Percentiles rank a stretch among this genome's conserved stretches.
phyloP scores from a whole-genome alignment of 2,888 invertebrate species.

The Andrena bicolor region DNA sequence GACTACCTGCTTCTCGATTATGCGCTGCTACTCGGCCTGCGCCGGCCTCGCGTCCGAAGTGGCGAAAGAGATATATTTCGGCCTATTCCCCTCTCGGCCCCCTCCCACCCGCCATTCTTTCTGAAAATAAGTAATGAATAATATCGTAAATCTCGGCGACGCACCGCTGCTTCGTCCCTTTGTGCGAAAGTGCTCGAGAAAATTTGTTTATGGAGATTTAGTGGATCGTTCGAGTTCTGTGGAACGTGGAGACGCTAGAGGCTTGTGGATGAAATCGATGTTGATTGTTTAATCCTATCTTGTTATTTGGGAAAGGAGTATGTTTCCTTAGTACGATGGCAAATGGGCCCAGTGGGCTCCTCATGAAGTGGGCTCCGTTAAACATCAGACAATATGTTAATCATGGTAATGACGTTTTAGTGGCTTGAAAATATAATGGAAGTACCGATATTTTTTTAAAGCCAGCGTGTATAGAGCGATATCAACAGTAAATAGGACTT shows the following conservation, averaged over 20 bases:
- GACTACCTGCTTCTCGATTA: constrained; percentile 75
- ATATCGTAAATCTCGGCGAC: constrained; percentile 61
- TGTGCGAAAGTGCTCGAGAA: constrained; percentile 56
- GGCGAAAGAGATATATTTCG: constrained; percentile 66
- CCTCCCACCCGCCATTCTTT: constrained; percentile 48
- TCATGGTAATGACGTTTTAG: too few relatives aligned
- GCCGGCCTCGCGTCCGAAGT: constrained; percentile 67
- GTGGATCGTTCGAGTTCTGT: constrained; percentile 9
- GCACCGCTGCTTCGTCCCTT: constrained; percentile 25
- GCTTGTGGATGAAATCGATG: not conserved
- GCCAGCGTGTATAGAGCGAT: too few relatives aligned
- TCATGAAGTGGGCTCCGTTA: too few relatives aligned
- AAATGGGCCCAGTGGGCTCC: too few relatives aligned
- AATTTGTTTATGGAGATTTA: constrained; percentile 59
- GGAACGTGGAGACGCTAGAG: not conserved
- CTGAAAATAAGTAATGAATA: constrained; percentile 65
- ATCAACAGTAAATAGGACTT: too few relatives aligned
- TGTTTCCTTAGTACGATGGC: too few relatives aligned
- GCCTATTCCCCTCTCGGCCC: constrained; percentile 32
- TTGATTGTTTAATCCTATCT: too few relatives aligned
- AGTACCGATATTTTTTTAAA: too few relatives aligned
- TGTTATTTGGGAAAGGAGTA: too few relatives aligned
- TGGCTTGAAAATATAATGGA: too few relatives aligned
- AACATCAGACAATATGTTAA: too few relatives aligned
- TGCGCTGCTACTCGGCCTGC: constrained; percentile 64